Evolutionary conservation across 2,888 invertebrate species (phyloP).

Genomic region (Noctua comes): DNA sequence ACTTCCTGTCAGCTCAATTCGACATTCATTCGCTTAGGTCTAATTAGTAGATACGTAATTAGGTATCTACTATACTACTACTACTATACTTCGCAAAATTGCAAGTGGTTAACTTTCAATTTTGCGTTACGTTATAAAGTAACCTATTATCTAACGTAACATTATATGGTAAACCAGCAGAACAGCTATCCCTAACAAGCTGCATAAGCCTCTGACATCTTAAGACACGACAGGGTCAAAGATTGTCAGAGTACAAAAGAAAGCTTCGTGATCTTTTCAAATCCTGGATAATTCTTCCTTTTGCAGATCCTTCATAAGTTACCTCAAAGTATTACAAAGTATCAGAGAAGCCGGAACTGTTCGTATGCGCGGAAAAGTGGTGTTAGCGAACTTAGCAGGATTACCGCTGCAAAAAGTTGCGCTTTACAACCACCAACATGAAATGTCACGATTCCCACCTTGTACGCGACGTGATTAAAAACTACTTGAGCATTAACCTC

Average conservation of each 20-base stretch:
- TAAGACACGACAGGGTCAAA: neutral
- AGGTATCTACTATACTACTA: neutral
- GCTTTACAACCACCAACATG: constrained; percentile 17
- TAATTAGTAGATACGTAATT: neutral
- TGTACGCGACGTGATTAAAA: constrained; percentile 50
- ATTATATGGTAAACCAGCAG: neutral
- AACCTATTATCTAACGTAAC: neutral
- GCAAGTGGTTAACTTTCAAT: neutral
- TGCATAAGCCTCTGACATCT: neutral
- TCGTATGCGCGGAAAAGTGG: constrained; percentile 25
- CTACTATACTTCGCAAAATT: neutral
- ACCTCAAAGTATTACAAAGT: constrained; percentile 55
- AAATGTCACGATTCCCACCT: constrained; percentile 12
- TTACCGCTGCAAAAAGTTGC: constrained; percentile 48
- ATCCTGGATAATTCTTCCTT: constrained; percentile 22
- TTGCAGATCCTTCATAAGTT: constrained; percentile 29
- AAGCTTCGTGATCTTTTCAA: neutral
- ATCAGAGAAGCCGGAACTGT: constrained; percentile 43
- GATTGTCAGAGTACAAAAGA: neutral
- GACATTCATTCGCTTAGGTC: neutral
- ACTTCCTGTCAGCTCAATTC: neutral
- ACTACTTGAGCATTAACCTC: constrained; percentile 40
- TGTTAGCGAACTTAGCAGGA: constrained; percentile 31
- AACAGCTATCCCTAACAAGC: neutral
- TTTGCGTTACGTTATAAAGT: neutral